Evolutionary conservation across 2,113 vertebrate species (phyloP), one percentile per base, ranked within the genome.

Genomic region (Calyptommatus sinebrachiatus): DNA sequence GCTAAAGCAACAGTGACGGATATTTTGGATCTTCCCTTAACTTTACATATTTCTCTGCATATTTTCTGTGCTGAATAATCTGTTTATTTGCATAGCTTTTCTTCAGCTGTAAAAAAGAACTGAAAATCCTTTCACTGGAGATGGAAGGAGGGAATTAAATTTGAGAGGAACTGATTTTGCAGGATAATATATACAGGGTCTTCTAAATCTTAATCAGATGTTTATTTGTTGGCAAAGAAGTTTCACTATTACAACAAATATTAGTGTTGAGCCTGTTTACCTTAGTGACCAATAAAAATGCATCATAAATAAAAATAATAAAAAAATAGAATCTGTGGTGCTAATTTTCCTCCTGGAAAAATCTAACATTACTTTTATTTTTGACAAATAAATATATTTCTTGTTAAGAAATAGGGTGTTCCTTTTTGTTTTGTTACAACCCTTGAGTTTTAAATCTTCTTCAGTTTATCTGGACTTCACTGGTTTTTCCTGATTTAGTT

Each of bases 191-290:
- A 92, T 93, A 93, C 91, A 90, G 62, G 93, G 90, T 88, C 91
- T 93, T 94, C 95, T 96, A 94, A 96, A 96, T 96, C 76, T 95
- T 95, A 95, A 96, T 96, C 96, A 95, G 95, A 95, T 94, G 96
- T 98, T 98, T 97, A 97, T 97, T 97, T 97, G 96, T 97, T 96
- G 96, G 96, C 95, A 97, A 97, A 98, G 96, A 97, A 96, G 94
- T 96, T 96, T 96, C 96, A 98, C 97, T 96, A 96, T 97, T 96
- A 98, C 97, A 98, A 98, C 97, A 97, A 96, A 96, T 97, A 97
- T 97, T 96, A 97, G 95, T 97, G 95, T 97, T 96, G 96, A 96
- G 95, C 95, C 96, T 95, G 95, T 96, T 96, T 95, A 96, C 96
- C 96, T 97, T 93, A 95, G 94, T 95, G 96, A 96, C 93, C 94